phyloP scores from a whole-genome alignment of 2,113 vertebrate genomes.

The Ctenomys sociabilis region DNA sequence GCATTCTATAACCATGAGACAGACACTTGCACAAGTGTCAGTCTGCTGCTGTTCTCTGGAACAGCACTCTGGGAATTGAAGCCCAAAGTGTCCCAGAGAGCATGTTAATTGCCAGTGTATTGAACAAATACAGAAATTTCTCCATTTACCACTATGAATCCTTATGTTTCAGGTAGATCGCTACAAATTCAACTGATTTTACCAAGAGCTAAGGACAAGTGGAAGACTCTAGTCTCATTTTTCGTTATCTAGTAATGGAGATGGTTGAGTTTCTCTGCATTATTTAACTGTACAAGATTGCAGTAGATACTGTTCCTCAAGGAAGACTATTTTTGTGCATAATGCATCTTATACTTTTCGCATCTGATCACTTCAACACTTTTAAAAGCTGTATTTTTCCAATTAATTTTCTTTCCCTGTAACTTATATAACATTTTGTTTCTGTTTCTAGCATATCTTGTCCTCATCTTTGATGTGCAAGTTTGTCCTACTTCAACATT shows the following conservation, averaged over 20 bases:
- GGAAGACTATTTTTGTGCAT: background rate
- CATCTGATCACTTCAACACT: background rate
- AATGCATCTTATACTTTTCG: background rate
- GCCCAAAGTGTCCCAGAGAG: background rate
- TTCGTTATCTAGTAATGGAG: background rate
- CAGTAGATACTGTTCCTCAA: background rate
- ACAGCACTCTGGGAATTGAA: background rate
- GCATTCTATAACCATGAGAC: background rate
- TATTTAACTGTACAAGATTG: background rate
- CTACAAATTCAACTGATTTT: background rate
- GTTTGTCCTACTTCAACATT: too few species aligned
- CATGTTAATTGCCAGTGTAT: background rate
- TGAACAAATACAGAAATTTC: background rate
- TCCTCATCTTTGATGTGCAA: too few species aligned
- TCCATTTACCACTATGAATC: background rate
- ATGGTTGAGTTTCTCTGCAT: background rate
- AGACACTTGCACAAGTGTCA: background rate
- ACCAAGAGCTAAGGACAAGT: accelerated
- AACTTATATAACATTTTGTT: too few species aligned
- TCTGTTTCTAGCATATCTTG: too few species aligned
- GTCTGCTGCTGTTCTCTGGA: background rate
- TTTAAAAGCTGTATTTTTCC: background rate
- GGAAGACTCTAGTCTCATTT: background rate
- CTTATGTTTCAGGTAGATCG: background rate
- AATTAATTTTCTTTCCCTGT: too few species aligned